These are phyloP conservation scores for Hydractinia symbiolongicarpus DNA, from an alignment of 30 jellyfish, hydroid and myxozoan species.

Conservation along the genomic window DNA sequence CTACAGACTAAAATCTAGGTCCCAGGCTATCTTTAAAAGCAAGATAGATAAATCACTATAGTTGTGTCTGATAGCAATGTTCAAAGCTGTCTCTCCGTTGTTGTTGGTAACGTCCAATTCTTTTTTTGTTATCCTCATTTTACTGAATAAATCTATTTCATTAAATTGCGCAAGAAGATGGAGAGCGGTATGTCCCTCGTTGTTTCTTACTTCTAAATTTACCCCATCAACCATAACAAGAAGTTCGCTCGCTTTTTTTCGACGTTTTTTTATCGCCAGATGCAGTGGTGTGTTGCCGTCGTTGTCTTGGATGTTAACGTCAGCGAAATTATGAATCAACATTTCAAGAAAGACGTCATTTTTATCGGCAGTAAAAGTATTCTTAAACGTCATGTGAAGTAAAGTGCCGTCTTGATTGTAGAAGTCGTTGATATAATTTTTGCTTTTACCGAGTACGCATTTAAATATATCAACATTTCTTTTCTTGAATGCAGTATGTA, in stretches of 20 bases:
- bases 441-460: neutral
- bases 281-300: slow-evolving; percentile 20
- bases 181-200: slow-evolving; percentile 17
- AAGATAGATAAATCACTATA: slow-evolving; percentile 9
- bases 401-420: too few species aligned
- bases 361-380: neutral
- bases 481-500: neutral
- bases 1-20: neutral
- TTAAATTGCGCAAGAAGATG: slow-evolving; percentile 15
- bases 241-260: neutral
- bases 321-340: neutral
- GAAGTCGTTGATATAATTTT: too few species aligned
- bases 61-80: slow-evolving; percentile 1
- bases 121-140: neutral
- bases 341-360: neutral
- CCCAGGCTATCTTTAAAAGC: slow-evolving; percentile 9
- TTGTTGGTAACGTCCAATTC: slow-evolving; percentile 3
- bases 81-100: slow-evolving; percentile 10
- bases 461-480: neutral
- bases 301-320: neutral
- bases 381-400: too few species aligned
- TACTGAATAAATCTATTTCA: neutral
- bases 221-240: neutral
- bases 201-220: neutral
- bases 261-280: neutral